Evolutionary conservation across 2,888 invertebrate species (phyloP), one percentile per base, ranked within the genome.

Genomic region (Meteorus colon): DNA sequence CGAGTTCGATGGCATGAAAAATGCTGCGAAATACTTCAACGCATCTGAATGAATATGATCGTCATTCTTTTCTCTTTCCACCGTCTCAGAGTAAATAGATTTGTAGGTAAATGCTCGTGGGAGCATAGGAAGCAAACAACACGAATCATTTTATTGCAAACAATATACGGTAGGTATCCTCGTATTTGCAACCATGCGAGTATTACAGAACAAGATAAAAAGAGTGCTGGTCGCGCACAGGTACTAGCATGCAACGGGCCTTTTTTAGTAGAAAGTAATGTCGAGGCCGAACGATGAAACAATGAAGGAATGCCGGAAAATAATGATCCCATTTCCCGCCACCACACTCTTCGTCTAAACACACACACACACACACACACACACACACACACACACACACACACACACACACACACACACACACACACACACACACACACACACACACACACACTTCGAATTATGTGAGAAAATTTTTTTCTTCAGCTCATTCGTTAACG

Each of bases 191-290:
- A 68, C 19, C 59, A 60, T 45, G 68, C 68, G 45, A 29, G 60
- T 68, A 48, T 19, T 66, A 66, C 27, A 37, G 34, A 66, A 27
- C 10, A 41, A 41, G 12, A 41, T 41, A 12, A 41, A 29, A 67
- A 67, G 59, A 48, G 55, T 37, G 16, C 37, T 48, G 34, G 70
- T 70, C 63, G 69, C 12, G 70, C 55, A 62, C 37, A 37, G 65
- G 41, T 41, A 41, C 41, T 12, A 76, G 74, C 77, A 73, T 80
- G 77, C 71, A 79, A 80, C 41, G 79, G 77, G 77, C 74, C 69
- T 69, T 79, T 34, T 82, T 80, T 77, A 76, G 79, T 82, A 80
- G 81, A 82, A 82, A 83, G 81, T 82, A 82, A 77, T 66, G 77
- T 74, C 62, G 78, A 77, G 75, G 78, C 62, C 73, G 72, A 77